Evolutionary conservation across 1,140 invertebrate genomes (phyloP), one percentile per base, ranked within the genome.

Genomic region (Catajapyx aquilonaris): DNA sequence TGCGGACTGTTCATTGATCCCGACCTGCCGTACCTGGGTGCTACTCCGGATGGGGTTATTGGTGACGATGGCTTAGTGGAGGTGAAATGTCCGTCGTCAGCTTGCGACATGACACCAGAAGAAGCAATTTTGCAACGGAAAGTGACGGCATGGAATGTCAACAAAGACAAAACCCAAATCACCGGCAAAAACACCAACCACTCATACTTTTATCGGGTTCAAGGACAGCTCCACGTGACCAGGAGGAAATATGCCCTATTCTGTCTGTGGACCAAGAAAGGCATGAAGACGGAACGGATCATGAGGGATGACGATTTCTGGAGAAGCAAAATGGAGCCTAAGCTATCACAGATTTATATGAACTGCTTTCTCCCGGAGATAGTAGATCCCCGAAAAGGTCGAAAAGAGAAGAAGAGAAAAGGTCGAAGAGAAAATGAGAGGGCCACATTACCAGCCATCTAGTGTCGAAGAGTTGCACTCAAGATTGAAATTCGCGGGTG

Each of bases 171-270:
- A 18, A 23, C 16, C 9, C 4, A 17, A 19, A 21, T 40, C 5
- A 38, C 32, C 7, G 20, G 32, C 9, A 20, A 50, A 15, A 48
- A 50, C 32, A 45, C 20, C 34, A 44, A 34, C 19, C 46, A 51
- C 31, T 30, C 37, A 15, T 48, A 50, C 38, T 51, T 41, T 30
- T 49, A 38, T 25, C 50, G 51, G 34, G 34, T 52, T 16, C 44
- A 48, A 22, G 43, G 44, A 11, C 46, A 50, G 34, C 23, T 51
- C 18, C 44, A 15, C n/a, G 28, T 51, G 1, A 47, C 39, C 19
- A 43, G 44, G 7, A 31, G 34, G 20, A 39, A 44, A 9, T 51
- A 45, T 39, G 46, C 46, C 39, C 43, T 52, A 38, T 48, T 48
- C 42, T 37, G 44, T 30, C 35, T 50, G 7, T 52, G 39, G 39